Conservation (phyloP, 2,888 invertebrate species). For the Ommatoiulus sabulosus region DNA sequence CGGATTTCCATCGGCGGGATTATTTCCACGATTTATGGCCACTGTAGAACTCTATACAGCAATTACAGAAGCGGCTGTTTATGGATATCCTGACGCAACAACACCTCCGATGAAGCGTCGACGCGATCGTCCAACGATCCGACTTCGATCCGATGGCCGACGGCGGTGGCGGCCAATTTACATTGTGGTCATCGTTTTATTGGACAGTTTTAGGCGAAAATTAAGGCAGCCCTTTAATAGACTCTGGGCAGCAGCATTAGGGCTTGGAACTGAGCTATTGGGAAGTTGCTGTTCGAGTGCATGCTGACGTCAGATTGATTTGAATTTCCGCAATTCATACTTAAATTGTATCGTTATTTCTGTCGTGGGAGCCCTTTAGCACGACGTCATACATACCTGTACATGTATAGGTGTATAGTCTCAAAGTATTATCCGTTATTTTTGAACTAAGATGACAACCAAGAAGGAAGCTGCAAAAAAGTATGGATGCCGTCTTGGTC, state of each 20-base stretch:
- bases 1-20: background rate
- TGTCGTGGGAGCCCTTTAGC: too few relatives aligned
- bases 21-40: background rate
- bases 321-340: too few relatives aligned
- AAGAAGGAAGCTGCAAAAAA: too few relatives aligned
- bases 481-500: too few relatives aligned
- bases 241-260: background rate
- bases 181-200: conserved; percentile 32
- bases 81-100: background rate
- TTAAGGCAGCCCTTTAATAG: background rate
- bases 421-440: too few relatives aligned
- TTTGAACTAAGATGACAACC: too few relatives aligned
- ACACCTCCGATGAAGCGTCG: background rate
- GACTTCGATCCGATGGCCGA: background rate
- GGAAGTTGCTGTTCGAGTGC: too few relatives aligned
- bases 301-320: too few relatives aligned
- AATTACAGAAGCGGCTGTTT: conserved; percentile 44
- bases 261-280: background rate
- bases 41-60: background rate
- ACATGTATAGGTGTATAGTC: too few relatives aligned
- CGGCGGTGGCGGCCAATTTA: background rate
- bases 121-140: background rate
- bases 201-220: background rate
- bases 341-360: too few relatives aligned
- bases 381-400: too few relatives aligned